These are phyloP conservation scores for Cossypha polioptera DNA, from an alignment of 2,797 vertebrate genomes.

Conservation along the genomic window DNA sequence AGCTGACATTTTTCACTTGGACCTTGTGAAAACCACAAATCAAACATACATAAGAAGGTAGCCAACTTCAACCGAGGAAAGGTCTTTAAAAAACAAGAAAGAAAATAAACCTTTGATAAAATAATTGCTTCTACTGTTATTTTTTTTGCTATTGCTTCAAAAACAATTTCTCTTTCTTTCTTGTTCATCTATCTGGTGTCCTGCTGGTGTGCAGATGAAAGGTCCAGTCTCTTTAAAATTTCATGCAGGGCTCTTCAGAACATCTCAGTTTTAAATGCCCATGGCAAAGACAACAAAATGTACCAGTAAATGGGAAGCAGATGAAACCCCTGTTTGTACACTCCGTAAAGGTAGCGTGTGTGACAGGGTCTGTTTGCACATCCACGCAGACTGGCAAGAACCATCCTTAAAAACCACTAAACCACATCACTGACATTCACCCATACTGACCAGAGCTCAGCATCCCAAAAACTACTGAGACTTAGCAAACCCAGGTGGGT, in stretches of 20 bases:
- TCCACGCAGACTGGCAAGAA: not conserved
- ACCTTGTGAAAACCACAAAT: constrained; percentile 62
- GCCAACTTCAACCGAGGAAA: constrained; percentile 64
- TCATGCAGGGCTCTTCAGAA: constrained; percentile 77
- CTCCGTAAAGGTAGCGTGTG: not conserved
- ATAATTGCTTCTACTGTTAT: constrained; percentile 78
- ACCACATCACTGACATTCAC: not conserved
- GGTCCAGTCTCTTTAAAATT: constrained; percentile 79
- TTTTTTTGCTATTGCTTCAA: constrained; percentile 72
- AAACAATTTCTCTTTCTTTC: constrained; percentile 72
- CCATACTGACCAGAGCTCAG: not conserved
- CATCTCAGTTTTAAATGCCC: constrained; percentile 76
- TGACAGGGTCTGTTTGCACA: not conserved
- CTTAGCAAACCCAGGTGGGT: not conserved
- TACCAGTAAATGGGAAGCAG: constrained; percentile 71
- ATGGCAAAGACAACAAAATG: constrained; percentile 78
- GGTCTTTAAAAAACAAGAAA: constrained; percentile 53
- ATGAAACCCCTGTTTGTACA: constrained; percentile 69
- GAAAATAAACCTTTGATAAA: constrained; percentile 75
- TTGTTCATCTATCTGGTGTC: constrained; percentile 70
- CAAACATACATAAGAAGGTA: constrained; percentile 66
- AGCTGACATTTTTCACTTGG: constrained; percentile 56
- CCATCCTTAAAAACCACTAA: not conserved
- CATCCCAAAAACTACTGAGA: not conserved
- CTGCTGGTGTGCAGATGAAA: constrained; percentile 77